Evolutionary conservation across 2,797 vertebrate genomes (phyloP).

Genomic region (Ara ararauna): DNA sequence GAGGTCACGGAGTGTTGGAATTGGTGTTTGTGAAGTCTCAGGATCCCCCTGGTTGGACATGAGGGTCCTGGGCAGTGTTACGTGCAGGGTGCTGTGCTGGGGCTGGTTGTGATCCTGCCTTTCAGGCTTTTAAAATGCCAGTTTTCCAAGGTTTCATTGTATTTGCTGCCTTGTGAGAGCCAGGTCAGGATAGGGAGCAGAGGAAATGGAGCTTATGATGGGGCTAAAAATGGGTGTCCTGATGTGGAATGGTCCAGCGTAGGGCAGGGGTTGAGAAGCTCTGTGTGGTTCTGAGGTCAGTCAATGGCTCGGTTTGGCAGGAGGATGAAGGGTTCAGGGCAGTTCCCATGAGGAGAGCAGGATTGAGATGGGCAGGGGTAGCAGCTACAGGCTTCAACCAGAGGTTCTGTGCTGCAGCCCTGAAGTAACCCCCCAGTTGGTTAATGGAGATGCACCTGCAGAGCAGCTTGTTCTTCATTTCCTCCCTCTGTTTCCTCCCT

Average conservation of each 20-base stretch:
- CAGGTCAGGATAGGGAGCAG: not conserved
- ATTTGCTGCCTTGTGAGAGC: not conserved
- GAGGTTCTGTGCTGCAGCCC: not conserved
- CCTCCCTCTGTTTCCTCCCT: not conserved
- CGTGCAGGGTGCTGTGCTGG: fast-evolving
- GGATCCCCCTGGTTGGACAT: fast-evolving
- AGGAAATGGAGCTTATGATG: not conserved
- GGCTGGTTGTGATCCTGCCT: not conserved
- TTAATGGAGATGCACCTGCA: not conserved
- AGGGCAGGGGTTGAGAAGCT: not conserved
- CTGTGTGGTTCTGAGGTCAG: fast-evolving
- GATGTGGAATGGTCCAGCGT: fast-evolving
- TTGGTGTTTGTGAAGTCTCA: no score
- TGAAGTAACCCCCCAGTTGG: not conserved
- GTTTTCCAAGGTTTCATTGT: fast-evolving
- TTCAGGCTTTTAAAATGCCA: fast-evolving
- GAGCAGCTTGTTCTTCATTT: not conserved
- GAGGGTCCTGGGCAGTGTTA: not conserved
- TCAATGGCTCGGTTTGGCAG: fast-evolving
- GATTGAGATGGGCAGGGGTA: not conserved
- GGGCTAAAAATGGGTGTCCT: fast-evolving
- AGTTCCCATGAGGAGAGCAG: not conserved
- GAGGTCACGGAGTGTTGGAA: fast-evolving
- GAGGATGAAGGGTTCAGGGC: no score
- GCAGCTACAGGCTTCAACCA: fast-evolving